Conservation (phyloP, 1,140 invertebrate genomes). For the Tachypleus tridentatus region DNA sequence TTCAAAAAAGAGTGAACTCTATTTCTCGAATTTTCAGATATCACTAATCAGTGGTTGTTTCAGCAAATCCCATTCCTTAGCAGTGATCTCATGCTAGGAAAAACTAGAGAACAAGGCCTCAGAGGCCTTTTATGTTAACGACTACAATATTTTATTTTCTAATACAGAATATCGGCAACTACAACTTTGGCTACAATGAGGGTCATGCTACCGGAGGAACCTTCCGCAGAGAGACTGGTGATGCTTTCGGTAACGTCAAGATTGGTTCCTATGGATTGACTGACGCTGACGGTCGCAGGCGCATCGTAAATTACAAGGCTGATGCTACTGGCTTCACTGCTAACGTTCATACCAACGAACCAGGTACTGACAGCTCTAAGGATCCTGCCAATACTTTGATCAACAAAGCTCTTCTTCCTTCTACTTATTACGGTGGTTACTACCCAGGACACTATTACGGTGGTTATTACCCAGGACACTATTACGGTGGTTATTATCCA, state of each 20-base stretch:
- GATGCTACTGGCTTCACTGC: conserved; percentile 22
- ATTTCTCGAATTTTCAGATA: no score
- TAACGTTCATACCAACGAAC: conserved; percentile 26
- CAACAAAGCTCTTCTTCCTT: conserved; percentile 17
- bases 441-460: no score
- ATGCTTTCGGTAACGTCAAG: conserved; percentile 22
- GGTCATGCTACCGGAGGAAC: conserved; percentile 25
- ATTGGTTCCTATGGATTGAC: conserved; percentile 26
- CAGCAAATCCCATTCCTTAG: no score
- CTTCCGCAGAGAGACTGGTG: conserved; percentile 26
- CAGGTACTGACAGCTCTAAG: conserved; percentile 23
- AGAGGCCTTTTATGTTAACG: no score
- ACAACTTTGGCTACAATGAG: conserved; percentile 28
- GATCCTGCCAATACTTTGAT: conserved; percentile 22
- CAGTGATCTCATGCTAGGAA: no score
- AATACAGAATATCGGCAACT: conserved; percentile 19
- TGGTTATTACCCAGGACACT: no score
- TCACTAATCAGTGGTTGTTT: no score
- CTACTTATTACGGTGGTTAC: no score
- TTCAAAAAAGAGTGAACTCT: no score
- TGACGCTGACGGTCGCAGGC: conserved; percentile 26
- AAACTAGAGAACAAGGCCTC: no score
- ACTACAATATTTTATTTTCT: no score
- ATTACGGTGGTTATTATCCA: no score
- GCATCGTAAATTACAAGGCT: conserved; percentile 28